Evolutionary conservation across 2,888 invertebrate species (phyloP), one percentile per base, ranked within the genome.

Genomic region (Drosophila algonquin): DNA sequence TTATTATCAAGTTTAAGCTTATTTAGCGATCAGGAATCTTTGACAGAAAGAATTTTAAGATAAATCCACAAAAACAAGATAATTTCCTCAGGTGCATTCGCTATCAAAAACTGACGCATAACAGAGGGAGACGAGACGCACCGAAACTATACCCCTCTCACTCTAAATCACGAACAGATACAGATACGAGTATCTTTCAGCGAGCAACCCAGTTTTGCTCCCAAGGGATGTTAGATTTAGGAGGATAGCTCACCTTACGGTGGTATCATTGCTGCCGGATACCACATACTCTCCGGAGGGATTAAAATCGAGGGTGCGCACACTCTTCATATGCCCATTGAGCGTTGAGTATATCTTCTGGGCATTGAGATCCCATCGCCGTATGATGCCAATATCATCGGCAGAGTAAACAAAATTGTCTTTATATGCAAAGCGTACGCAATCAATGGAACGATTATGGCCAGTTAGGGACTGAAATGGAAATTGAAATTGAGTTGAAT

Each of bases 371-470:
- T 99, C 98, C 98, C 98, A 99, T 76, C 98, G 96, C 93, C 98
- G 98, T 57, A 99, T 93, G 48, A 97, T 97, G 54, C 99, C 99
- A 72, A 97, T 97, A 92, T 97, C 95, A 76, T 98, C 98, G 47
- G 98, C 98, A 46, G 98, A 98, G 93, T 97, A 97, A 10, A 98
- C 98, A 79, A 98, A 95, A 91, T 98, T 98, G 93, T 99, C 99
- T 54, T 97, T 96, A 91, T 97, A 96, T 60, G 97, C 97, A 93
- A 99, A 99, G 90, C 97, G 95, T 10, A 99, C 98, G 92, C 98
- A 97, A 93, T 98, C 98, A 79, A 99, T 96, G 16, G 98, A 95
- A 57, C 98, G 97, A 78, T 97, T 97, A 92, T 99, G 98, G 1
- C 98, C 99, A 92, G 97, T 96, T 78, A 99, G 93, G 91, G 97